Evolutionary conservation across 2,797 vertebrate species (phyloP).

Genomic region (Antrozous pallidus): DNA sequence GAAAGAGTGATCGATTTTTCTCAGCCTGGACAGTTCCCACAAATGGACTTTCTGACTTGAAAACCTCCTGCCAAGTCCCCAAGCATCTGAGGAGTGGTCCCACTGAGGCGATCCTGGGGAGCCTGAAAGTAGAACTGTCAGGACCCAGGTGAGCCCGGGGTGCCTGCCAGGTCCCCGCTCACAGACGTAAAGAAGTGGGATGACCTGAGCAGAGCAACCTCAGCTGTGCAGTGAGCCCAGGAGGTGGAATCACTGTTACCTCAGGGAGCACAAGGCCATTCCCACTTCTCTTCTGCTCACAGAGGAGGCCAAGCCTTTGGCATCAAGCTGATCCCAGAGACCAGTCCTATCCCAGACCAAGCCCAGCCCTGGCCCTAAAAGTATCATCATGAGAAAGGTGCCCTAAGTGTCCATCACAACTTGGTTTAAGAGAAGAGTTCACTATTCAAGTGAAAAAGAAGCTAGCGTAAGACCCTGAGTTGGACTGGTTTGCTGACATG

Average conservation of each 20-base stretch:
- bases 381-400: constrained; percentile 70
- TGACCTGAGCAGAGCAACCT: constrained; percentile 77
- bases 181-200: constrained; percentile 85
- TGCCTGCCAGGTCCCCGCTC: neutral
- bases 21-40: constrained; percentile 50
- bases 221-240: constrained; percentile 74
- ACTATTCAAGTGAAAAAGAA: constrained; percentile 94
- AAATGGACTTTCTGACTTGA: constrained; percentile 73
- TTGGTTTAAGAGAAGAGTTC: constrained; percentile 93
- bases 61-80: constrained; percentile 43
- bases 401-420: constrained; percentile 69
- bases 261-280: neutral
- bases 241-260: constrained; percentile 38
- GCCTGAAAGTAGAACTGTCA: constrained; percentile 78
- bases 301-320: constrained; percentile 82
- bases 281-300: constrained; percentile 53
- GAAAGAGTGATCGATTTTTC: constrained; percentile 40
- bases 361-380: constrained; percentile 21
- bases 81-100: constrained; percentile 91
- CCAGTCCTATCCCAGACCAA: constrained; percentile 69
- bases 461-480: constrained; percentile 87
- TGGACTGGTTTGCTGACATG: constrained; percentile 99
- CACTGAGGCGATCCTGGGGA: constrained; percentile 93
- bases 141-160: constrained; percentile 77
- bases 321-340: constrained; percentile 71